Evolutionary conservation across 2,888 invertebrate species (phyloP).

Genomic region (Agonopterix subpropinquella): DNA sequence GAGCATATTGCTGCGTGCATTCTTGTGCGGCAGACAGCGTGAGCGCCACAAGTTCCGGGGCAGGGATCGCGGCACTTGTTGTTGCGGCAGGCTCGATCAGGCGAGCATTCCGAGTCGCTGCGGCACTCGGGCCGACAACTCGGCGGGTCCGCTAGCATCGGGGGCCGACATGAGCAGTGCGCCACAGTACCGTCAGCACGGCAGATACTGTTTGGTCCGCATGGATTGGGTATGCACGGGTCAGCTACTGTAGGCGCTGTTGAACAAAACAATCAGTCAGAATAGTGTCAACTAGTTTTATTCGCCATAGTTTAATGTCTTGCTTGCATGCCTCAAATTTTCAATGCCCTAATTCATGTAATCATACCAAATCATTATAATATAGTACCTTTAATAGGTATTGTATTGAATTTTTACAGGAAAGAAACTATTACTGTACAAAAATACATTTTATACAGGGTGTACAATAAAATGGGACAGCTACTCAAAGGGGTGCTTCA

Average conservation of each 20-base stretch:
- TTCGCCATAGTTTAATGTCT: too few species aligned
- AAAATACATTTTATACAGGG: too few species aligned
- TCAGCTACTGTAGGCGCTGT: slow-evolving; percentile 40
- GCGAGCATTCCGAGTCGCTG: slow-evolving; percentile 79
- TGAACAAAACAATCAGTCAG: not conserved
- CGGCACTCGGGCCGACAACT: slow-evolving; percentile 86
- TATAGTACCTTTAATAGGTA: too few species aligned
- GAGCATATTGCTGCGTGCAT: slow-evolving; percentile 87
- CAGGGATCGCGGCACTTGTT: slow-evolving; percentile 83
- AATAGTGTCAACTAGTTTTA: too few species aligned
- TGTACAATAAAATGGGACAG: too few species aligned
- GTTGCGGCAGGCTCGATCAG: slow-evolving; percentile 78
- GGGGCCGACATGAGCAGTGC: slow-evolving; percentile 82
- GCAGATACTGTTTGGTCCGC: slow-evolving; percentile 82
- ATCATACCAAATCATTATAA: too few species aligned
- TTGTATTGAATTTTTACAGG: not conserved
- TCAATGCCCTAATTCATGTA: too few species aligned
- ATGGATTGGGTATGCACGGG: slow-evolving; percentile 81
- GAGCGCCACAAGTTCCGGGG: slow-evolving; percentile 84
- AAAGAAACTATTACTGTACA: too few species aligned
- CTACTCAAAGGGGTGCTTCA: too few species aligned
- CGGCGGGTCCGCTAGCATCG: slow-evolving; percentile 83
- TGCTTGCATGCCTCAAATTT: too few species aligned
- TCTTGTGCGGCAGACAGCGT: slow-evolving; percentile 82
- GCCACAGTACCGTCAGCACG: slow-evolving; percentile 79